Conservation (phyloP, 64 coral and sea anemone species). For the Montipora sp. region DNA sequence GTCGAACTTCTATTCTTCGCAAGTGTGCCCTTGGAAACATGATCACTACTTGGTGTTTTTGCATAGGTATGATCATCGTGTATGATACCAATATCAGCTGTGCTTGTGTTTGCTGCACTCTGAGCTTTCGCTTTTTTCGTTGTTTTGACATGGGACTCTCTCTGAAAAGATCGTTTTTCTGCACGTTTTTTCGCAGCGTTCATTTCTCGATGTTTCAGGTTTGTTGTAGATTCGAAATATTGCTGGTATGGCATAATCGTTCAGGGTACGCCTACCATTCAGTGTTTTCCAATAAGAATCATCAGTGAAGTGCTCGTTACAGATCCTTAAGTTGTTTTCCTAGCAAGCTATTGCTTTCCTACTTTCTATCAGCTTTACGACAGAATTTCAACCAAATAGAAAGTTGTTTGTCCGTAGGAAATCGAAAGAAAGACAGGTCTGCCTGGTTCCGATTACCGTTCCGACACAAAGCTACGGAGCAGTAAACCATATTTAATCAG, state of each 20-base stretch:
- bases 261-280: constrained; percentile 3
- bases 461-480: background rate
- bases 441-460: background rate
- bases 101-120: no score
- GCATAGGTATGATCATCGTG: no score
- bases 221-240: constrained; percentile 38
- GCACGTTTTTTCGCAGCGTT: background rate
- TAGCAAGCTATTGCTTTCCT: background rate
- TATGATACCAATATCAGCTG: background rate
- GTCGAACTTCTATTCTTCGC: no score
- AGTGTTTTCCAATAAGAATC: constrained; percentile 7
- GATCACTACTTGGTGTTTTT: no score
- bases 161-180: background rate
- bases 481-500: background rate
- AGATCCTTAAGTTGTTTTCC: constrained; percentile 2
- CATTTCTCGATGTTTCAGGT: constrained; percentile 10
- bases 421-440: constrained; percentile 28
- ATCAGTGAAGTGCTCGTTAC: background rate
- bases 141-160: no score
- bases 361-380: constrained; percentile 19
- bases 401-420: constrained; percentile 23
- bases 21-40: no score
- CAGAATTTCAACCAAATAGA: constrained; percentile 35
- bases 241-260: constrained; percentile 32
- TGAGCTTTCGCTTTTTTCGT: no score